phyloP scores from a whole-genome alignment of 2,797 vertebrate genomes.

The Darevskia mixta region DNA sequence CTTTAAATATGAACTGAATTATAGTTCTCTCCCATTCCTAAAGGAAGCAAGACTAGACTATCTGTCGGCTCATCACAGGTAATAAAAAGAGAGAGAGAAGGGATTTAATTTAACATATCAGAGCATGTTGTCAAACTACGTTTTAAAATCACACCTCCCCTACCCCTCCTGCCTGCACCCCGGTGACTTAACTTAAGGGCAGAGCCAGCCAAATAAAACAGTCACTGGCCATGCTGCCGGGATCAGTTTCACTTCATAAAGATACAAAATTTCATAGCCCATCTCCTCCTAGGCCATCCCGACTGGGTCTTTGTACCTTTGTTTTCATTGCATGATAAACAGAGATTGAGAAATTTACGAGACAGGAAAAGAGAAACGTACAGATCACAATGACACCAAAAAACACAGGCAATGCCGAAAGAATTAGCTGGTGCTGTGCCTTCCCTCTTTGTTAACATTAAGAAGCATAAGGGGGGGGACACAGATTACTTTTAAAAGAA shows the following conservation, averaged over 20 bases:
- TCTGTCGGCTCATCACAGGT: slow-evolving; percentile 66
- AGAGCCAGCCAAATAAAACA: slow-evolving; percentile 65
- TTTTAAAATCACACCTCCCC: background rate
- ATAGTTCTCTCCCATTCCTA: background rate
- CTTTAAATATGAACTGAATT: too few species aligned
- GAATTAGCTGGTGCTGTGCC: background rate
- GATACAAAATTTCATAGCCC: slow-evolving; percentile 68
- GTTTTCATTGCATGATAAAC: slow-evolving; percentile 70
- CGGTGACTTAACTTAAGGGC: slow-evolving; percentile 27
- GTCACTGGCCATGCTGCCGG: slow-evolving; percentile 56
- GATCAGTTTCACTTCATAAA: slow-evolving; percentile 79
- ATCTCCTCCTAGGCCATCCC: slow-evolving; percentile 52
- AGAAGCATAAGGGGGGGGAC: accelerated
- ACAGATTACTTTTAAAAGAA: background rate
- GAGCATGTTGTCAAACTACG: slow-evolving; percentile 52
- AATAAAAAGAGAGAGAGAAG: slow-evolving; percentile 68
- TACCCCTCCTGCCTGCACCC: too few species aligned
- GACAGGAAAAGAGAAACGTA: slow-evolving; percentile 11
- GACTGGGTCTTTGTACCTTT: background rate
- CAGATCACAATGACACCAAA: background rate
- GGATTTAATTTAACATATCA: slow-evolving; percentile 48
- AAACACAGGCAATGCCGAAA: background rate
- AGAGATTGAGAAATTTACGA: slow-evolving; percentile 67
- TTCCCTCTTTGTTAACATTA: background rate
- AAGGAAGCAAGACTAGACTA: slow-evolving; percentile 56